Base-by-base conservation (phyloP, 2,797 vertebrate genomes). In the Antennarius maculatus region DNA sequence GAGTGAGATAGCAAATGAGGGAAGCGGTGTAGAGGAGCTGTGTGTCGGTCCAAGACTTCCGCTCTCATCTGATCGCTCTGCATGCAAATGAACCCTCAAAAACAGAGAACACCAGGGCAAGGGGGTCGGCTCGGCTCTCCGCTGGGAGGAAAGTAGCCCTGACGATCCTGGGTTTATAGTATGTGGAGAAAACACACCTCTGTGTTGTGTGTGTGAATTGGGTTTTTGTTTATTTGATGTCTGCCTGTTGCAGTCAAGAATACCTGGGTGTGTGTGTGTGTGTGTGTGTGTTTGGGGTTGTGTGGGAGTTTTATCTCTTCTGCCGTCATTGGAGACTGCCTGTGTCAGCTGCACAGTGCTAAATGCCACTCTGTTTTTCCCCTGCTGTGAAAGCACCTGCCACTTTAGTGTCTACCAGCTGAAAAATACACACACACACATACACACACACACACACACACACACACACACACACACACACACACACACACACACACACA, bases 11-110 rank as follows among this genome's bases (percentile, higher is more conserved):
- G 72, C 52, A 18, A 61, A 45, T 23, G 75, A 71, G 74, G 80
- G 76, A 82, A 82, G 83, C 82, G 81, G 81, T 77, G 27, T 31
- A 54, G 52, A 76, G n/a, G 23, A 65, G 23, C 37, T 65, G 57
- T 72, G 61, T 50, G 39, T 73, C 46, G 67, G 46, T 43, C 70
- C 69, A 81, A 91, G 81, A 87, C 88, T 91, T 93, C 89, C 84
- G 86, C 83, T 84, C 61, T 52, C 72, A 82, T 89, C 81, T 66
- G 81, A 89, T 81, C 76, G 85, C 80, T 71, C 70, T 82, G 83
- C 86, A 92, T 89, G 87, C 90, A 91, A 90, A 92, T 93, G 84
- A 88, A 91, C 88, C 82, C 82, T 78, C 86, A 86, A 88, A 92
- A 92, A 92, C 87, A 90, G 23, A 91, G 88, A 81, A 86, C 84